phyloP scores from a whole-genome alignment of 2,797 vertebrate species.

The Synaphobranchus kaupii region DNA sequence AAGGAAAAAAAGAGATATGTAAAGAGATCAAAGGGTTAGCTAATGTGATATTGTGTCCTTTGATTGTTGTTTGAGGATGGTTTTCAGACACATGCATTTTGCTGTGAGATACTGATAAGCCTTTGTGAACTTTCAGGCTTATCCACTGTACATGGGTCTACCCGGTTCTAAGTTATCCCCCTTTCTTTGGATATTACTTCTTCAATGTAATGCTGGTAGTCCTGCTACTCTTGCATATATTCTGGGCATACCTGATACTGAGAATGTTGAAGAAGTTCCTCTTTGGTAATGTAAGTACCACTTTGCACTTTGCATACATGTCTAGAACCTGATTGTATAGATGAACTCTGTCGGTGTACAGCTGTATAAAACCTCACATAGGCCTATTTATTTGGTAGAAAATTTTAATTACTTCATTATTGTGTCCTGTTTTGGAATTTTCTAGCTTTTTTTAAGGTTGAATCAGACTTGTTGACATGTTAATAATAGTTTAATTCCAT shows the following conservation, averaged over 20 bases:
- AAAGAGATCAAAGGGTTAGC: background rate
- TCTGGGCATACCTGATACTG: conserved; percentile 88
- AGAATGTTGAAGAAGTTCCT: conserved; percentile 84
- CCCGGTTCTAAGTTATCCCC: conserved; percentile 74
- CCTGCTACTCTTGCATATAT: conserved; percentile 83
- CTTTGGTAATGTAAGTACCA: conserved; percentile 77
- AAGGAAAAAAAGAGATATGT: background rate
- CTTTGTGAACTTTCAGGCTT: conserved; percentile 73
- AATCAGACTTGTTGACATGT: background rate
- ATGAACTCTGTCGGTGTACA: background rate
- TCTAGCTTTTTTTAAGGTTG: background rate
- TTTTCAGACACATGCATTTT: background rate
- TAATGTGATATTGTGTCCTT: background rate
- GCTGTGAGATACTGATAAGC: background rate
- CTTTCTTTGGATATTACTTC: conserved; percentile 87
- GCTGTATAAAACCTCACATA: background rate
- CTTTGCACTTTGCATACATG: background rate
- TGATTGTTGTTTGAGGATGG: background rate
- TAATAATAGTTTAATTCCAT: background rate
- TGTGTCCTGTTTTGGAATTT: background rate
- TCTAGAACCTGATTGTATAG: background rate
- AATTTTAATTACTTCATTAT: background rate
- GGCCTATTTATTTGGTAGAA: background rate
- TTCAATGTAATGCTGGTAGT: conserved; percentile 82
- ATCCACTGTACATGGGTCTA: conserved; percentile 84